Base-by-base conservation (phyloP, 2,113 vertebrate genomes). In the Pollimyrus isidori region DNA sequence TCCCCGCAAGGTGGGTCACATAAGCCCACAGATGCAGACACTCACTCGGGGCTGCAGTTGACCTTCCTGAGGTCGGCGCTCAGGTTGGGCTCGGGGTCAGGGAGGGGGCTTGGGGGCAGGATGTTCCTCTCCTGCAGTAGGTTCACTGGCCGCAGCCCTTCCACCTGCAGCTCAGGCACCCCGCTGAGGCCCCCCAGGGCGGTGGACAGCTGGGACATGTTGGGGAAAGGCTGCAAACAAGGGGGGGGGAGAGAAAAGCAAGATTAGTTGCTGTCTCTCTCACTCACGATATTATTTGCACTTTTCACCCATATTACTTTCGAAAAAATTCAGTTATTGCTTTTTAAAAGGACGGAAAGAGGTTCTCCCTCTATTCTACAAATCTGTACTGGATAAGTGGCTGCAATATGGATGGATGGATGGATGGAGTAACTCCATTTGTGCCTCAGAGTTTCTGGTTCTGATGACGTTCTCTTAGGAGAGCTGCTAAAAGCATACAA, bases 31-130 rank as follows among this genome's bases (percentile, higher is more conserved):
- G 30, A 35, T 1, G 13, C 7, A 65, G 1, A 42, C 10, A 15
- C 98, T 95, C 96, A 99, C 98, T 99, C 96, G 46, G 98, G 97
- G 93, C 96, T 98, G 94, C 98, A 99, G 95, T 99, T 99, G 93
- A 97, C 94, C 92, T 97, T 99, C 92, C 93, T 97, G 84, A 99
- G 97, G 73, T 99, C 97, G 4, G 95, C 90, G 92, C 96, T 99
- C 92, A 99, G 95, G 94, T 97, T 98, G 91, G 98, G 98, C 89
- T 98, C 96, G 9, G 97, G 97, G 89, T 96, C 96, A 91, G 95
- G 95, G 58, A 96, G 87, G 85, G 96, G 96, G 89, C 95, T 94
- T 0, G 91, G 89, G 4, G 98, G 97, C 90, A 99, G 95, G 93
- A 99, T 95, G 93, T 96, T 97, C 91, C 96, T 96, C 90, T 99